Conservation (phyloP, 2,113 vertebrate genomes). For the Rhea pennata region DNA sequence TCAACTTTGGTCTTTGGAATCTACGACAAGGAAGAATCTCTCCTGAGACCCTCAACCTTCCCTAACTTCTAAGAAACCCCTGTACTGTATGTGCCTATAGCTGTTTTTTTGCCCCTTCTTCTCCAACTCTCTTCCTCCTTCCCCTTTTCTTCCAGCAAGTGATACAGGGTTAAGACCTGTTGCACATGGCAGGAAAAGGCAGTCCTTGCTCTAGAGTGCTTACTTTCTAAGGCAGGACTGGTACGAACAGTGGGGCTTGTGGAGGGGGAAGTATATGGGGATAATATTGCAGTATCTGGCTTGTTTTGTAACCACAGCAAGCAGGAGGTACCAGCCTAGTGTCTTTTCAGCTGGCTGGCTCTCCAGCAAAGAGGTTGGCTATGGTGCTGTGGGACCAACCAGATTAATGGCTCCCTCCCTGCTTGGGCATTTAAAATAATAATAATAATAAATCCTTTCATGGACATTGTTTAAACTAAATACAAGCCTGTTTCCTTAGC, state of each 20-base stretch:
- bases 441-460: background rate
- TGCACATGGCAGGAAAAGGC: background rate
- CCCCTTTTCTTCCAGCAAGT: background rate
- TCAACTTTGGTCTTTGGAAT: background rate
- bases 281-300: background rate
- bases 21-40: background rate
- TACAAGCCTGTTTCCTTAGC: background rate
- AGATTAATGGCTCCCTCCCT: background rate
- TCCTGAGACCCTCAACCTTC: background rate
- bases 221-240: background rate
- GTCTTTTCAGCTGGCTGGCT: background rate
- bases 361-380: background rate
- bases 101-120: background rate
- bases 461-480: background rate
- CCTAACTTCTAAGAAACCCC: background rate
- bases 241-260: accelerated
- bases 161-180: background rate
- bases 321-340: background rate
- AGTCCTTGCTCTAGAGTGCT: background rate
- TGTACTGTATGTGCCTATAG: background rate
- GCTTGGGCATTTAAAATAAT: background rate
- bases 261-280: background rate
- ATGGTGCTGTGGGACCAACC: background rate
- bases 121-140: background rate
- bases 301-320: background rate